phyloP scores from a whole-genome alignment of 2,113 vertebrate genomes.

The Leptodactylus fuscus region DNA sequence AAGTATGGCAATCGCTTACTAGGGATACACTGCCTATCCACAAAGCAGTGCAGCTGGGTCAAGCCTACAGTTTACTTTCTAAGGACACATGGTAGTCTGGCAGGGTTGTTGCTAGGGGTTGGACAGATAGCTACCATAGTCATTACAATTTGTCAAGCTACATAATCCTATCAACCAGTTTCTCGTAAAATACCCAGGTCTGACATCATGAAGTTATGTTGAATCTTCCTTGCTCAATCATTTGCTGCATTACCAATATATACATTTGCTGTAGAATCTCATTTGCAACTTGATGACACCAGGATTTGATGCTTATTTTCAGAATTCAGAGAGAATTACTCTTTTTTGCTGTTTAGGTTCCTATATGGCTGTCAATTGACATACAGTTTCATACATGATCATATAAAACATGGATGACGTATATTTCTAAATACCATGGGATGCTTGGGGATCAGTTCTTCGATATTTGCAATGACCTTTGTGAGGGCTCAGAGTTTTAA shows the following conservation, averaged over 20 bases:
- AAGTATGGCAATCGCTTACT: too few relatives aligned
- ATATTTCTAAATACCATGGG: background rate
- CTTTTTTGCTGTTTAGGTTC: background rate
- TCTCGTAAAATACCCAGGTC: too few relatives aligned
- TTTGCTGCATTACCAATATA: too few relatives aligned
- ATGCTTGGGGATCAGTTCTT: background rate
- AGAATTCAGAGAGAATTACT: background rate
- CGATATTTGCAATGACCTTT: slow-evolving; percentile 33
- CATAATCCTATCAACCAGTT: background rate
- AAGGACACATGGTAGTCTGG: too few relatives aligned
- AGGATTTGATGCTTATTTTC: too few relatives aligned
- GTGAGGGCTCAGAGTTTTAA: slow-evolving; percentile 3
- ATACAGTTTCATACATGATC: background rate
- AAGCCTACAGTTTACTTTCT: too few relatives aligned
- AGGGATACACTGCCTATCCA: background rate
- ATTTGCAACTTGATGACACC: too few relatives aligned
- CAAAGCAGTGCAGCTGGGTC: background rate
- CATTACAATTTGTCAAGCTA: background rate
- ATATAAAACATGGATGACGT: background rate
- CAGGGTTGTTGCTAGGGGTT: background rate
- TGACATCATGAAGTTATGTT: too few relatives aligned
- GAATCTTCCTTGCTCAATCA: too few relatives aligned
- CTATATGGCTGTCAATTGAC: background rate
- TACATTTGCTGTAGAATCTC: too few relatives aligned
- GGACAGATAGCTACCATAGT: background rate